Evolutionary conservation across 2,797 vertebrate genomes (phyloP).

Genomic region (Danio choprae): DNA sequence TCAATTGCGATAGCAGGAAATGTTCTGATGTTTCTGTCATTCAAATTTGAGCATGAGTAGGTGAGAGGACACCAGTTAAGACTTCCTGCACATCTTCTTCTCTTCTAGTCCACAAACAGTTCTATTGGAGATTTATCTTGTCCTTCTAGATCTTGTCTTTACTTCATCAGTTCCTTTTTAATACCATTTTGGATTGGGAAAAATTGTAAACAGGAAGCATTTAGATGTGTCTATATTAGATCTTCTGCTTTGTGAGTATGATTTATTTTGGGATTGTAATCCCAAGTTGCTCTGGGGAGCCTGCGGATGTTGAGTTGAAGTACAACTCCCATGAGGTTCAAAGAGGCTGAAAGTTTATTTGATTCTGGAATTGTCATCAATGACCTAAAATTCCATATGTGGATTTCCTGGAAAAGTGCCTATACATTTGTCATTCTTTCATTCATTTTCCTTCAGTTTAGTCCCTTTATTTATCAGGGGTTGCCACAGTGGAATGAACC

Average conservation of each 20-base stretch:
- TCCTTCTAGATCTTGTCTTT: slow-evolving; percentile 30
- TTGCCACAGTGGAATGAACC: no score
- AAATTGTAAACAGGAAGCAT: slow-evolving; percentile 22
- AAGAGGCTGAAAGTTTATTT: slow-evolving; percentile 17
- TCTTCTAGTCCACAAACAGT: not conserved
- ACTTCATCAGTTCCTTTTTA: slow-evolving; percentile 7
- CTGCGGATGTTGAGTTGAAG: slow-evolving; percentile 17
- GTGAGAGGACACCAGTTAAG: not conserved
- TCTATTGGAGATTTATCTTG: slow-evolving; percentile 16
- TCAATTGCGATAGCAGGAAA: not conserved
- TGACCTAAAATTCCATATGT: not conserved
- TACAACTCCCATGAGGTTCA: slow-evolving; percentile 7
- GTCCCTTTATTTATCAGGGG: no score
- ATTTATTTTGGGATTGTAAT: slow-evolving; percentile 32
- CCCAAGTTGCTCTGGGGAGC: not conserved
- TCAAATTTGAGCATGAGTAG: slow-evolving; percentile 8
- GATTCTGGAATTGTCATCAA: slow-evolving; percentile 33
- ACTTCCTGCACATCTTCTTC: not conserved
- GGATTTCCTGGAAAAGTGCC: slow-evolving; percentile 12
- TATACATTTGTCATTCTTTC: no score
- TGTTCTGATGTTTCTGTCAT: slow-evolving; percentile 2
- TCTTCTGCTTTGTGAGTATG: slow-evolving; percentile 3
- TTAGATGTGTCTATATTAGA: slow-evolving; percentile 2
- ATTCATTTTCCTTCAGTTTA: no score
- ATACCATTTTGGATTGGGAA: not conserved